phyloP scores from a whole-genome alignment of 2,797 vertebrate species.

The Gallinago stenura region DNA sequence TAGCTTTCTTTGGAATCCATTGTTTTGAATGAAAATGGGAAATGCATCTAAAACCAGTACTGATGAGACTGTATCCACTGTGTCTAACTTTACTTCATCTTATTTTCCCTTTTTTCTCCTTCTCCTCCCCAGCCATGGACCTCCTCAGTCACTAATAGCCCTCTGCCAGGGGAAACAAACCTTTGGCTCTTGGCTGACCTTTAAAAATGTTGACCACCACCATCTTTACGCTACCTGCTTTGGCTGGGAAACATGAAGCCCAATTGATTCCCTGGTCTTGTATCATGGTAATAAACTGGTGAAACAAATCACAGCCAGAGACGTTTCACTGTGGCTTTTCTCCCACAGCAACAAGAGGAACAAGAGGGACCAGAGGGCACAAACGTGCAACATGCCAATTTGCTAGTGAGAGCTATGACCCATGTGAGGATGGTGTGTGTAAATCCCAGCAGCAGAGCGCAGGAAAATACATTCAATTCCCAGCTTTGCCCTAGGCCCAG shows the following conservation, averaged over 20 bases:
- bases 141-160: not conserved
- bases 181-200: not conserved
- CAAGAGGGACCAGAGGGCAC: not conserved
- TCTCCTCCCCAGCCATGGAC: not conserved
- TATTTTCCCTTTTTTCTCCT: not conserved
- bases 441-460: not conserved
- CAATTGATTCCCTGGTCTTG: not conserved
- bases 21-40: constrained; percentile 27
- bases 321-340: not conserved
- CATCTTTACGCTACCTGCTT: not conserved
- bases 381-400: not conserved
- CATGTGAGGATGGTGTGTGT: rapidly evolving
- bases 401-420: rapidly evolving
- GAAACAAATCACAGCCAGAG: not conserved
- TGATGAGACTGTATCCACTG: not conserved
- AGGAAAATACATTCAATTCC: not conserved
- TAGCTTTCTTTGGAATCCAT: constrained; percentile 45
- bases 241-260: not conserved
- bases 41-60: not conserved
- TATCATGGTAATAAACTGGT: not conserved
- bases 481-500: not conserved
- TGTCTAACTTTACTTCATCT: not conserved
- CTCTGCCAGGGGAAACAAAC: not conserved
- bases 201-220: not conserved
- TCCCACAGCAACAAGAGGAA: not conserved